Conservation (phyloP, 2,888 invertebrate species). For the Eulithis prunata region DNA sequence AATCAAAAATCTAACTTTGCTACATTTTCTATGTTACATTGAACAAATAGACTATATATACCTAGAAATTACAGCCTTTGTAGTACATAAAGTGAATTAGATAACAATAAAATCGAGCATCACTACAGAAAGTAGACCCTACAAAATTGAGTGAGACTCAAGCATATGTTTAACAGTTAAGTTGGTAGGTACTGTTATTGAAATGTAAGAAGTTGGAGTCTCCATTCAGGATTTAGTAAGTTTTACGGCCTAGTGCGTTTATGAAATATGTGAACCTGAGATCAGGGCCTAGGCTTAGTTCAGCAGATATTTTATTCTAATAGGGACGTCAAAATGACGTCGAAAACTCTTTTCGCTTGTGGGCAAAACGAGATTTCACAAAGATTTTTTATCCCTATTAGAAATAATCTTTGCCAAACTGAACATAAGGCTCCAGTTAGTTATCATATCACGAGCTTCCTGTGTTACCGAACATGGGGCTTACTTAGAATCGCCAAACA, state of each 20-base stretch:
- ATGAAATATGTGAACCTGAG: conserved; percentile 39
- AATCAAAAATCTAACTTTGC: conserved; percentile 39
- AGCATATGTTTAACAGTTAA: conserved; percentile 28
- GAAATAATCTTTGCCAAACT: too few species aligned
- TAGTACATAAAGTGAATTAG: conserved; percentile 23
- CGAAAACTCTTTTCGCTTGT: too few species aligned
- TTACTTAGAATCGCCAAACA: too few species aligned
- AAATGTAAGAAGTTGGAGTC: conserved; percentile 2
- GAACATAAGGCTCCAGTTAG: conserved; percentile 14
- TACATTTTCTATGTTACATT: conserved; percentile 36
- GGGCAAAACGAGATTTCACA: too few species aligned
- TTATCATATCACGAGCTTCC: conserved; percentile 39
- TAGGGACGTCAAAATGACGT: too few species aligned
- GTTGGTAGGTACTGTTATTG: not conserved
- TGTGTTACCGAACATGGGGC: conserved; percentile 33
- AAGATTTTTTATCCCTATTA: too few species aligned
- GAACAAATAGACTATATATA: conserved; percentile 43
- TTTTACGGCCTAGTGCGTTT: too few species aligned
- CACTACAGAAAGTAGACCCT: conserved; percentile 33
- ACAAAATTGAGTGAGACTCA: conserved; percentile 25
- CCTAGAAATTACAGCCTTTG: conserved; percentile 48
- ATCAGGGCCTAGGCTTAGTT: conserved; percentile 19
- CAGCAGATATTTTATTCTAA: too few species aligned
- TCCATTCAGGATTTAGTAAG: too few species aligned
- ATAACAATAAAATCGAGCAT: conserved; percentile 26